Conservation (phyloP, 2,113 vertebrate species). For the Struthio camelus region DNA sequence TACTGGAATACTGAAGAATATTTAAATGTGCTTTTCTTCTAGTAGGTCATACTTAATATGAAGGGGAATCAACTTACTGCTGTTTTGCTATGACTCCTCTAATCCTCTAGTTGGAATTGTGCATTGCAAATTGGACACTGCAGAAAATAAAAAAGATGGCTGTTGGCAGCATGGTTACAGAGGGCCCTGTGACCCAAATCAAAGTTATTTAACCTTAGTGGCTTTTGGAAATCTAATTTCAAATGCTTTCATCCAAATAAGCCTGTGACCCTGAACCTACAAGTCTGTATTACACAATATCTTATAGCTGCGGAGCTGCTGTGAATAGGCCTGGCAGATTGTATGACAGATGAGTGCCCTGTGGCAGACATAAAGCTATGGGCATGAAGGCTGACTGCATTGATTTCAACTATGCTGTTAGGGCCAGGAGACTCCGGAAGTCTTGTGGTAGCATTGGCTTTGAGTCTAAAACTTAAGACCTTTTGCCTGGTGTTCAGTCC, state of each 20-base stretch:
- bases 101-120: background rate
- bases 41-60: background rate
- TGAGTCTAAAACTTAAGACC: background rate
- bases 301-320: background rate
- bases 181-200: background rate
- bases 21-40: background rate
- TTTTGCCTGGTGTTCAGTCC: background rate
- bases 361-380: fast-evolving
- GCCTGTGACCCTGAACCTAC: background rate
- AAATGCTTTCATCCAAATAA: background rate
- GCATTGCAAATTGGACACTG: background rate
- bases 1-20: background rate
- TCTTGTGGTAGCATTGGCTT: background rate
- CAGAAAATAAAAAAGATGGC: background rate
- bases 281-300: background rate
- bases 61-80: background rate
- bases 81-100: background rate
- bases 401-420: fast-evolving
- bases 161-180: fast-evolving
- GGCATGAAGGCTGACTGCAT: background rate
- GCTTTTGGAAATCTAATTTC: background rate
- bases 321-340: fast-evolving
- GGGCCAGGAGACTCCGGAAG: background rate
- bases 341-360: fast-evolving
- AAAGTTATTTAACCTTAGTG: background rate